Base-by-base conservation (phyloP, 2,888 invertebrate species). In the Mythimna vitellina region DNA sequence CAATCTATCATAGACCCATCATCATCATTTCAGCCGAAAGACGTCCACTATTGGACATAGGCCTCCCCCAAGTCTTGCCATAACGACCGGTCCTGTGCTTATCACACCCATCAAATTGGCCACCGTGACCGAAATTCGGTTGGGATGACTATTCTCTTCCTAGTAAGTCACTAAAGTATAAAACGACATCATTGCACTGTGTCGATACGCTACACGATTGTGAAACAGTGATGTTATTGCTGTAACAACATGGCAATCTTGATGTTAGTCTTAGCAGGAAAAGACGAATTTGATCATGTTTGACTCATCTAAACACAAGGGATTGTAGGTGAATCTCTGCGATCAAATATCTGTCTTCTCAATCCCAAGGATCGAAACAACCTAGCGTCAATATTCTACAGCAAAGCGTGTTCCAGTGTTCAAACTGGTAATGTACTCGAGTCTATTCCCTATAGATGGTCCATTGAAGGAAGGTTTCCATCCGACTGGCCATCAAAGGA, bases 401-500 rank as follows among this genome's bases (percentile, higher is more conserved):
- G 54, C 42, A 62, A 51, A 51, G 12, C 61, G 35, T 57, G 56
- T 82, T 81, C 63, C 63, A 60, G 29, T 63, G 53, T 64, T 74
- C 58, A 63, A 73, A 70, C 54, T 61, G 32, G 67, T 79, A 67
- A 65, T 66, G 46, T 49, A 62, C 57, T 72, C 66, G 20, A 80
- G 76, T 75, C 58, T 75, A 80, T 78, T 76, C 82, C 82, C 81
- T 76, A 71, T 72, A 68, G 77, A 75, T 72, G 73, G 81, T 79
- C 78, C 71, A 77, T 76, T 81, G 82, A 77, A 80, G 78, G 73
- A 80, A 77, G 82, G 68, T 87, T 89, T 88, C 79, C 73, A 56
- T 70, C 58, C 74, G 83, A 72, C 72, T 83, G 79, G 71, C 65
- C 46, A 71, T 85, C 86, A 84, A 85, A 85, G 74, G 78, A 81